phyloP scores from a whole-genome alignment of 1,140 invertebrate genomes.

The Drosophila seguyi region DNA sequence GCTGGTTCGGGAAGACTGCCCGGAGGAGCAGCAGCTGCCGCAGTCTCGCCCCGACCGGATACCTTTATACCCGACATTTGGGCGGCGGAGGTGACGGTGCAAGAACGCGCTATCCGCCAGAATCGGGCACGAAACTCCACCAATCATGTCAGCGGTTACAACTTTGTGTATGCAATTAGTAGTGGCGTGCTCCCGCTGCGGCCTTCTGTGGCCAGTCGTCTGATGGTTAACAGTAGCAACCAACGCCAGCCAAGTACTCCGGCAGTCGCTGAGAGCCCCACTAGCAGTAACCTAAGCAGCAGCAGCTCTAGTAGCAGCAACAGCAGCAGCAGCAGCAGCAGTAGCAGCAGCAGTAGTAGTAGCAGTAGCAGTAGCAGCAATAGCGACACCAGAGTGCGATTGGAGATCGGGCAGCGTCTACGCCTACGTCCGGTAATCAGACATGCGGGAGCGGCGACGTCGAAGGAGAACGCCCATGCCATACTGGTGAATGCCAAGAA shows the following conservation, averaged over 20 bases:
- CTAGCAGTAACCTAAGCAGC: background rate
- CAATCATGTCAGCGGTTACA: slow-evolving; percentile 71
- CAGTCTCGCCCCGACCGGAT: slow-evolving; percentile 24
- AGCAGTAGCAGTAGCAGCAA: slow-evolving; percentile 24
- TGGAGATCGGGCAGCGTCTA: slow-evolving; percentile 49
- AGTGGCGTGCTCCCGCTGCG: slow-evolving; percentile 78
- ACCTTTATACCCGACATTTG: slow-evolving; percentile 82
- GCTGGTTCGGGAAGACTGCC: slow-evolving; percentile 9
- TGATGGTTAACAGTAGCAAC: slow-evolving; percentile 23
- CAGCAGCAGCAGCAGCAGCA: slow-evolving; percentile 24
- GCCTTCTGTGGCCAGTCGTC: slow-evolving; percentile 20
- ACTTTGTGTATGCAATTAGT: slow-evolving; percentile 84
- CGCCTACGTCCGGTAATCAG: slow-evolving; percentile 40
- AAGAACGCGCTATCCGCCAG: slow-evolving; percentile 74
- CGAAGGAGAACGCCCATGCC: slow-evolving; percentile 41
- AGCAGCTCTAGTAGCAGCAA: slow-evolving; percentile 1
- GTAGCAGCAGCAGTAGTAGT: slow-evolving; percentile 36
- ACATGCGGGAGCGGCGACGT: slow-evolving; percentile 1
- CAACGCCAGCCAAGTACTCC: slow-evolving; percentile 17
- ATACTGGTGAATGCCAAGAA: slow-evolving; percentile 91
- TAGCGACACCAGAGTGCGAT: slow-evolving; percentile 27
- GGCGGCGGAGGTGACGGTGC: slow-evolving; percentile 83
- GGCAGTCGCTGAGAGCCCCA: slow-evolving; percentile 1
- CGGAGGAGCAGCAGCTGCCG: background rate
- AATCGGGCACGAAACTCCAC: slow-evolving; percentile 58